phyloP scores from a whole-genome alignment of 2,113 vertebrate genomes.

The Cynopterus brachyotis region DNA sequence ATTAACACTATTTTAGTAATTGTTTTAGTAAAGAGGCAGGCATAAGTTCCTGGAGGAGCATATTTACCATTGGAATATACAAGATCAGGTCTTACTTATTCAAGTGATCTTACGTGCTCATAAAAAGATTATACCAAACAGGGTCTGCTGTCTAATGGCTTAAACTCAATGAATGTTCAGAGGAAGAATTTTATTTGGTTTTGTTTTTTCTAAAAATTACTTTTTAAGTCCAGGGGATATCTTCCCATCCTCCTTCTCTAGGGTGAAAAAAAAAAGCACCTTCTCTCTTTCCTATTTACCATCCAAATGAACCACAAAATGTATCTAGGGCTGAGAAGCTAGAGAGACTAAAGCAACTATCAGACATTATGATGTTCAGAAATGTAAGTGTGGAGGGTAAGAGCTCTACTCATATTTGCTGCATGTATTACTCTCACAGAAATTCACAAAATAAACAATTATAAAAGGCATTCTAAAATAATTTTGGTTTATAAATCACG shows the following conservation, averaged over 20 bases:
- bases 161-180: neutral
- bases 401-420: neutral
- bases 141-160: neutral
- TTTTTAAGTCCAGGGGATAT: neutral
- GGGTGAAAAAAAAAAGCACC: neutral
- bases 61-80: neutral
- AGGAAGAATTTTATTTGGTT: neutral
- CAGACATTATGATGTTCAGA: neutral
- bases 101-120: neutral
- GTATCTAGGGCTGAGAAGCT: neutral
- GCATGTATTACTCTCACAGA: neutral
- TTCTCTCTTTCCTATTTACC: neutral
- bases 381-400: neutral
- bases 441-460: neutral
- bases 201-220: neutral
- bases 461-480: neutral
- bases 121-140: neutral
- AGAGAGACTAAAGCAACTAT: neutral
- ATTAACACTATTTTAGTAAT: neutral
- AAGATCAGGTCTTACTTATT: neutral
- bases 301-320: neutral
- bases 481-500: neutral
- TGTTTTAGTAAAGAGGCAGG: neutral
- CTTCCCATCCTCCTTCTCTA: neutral
- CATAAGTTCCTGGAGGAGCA: neutral